Base-by-base conservation (phyloP, 2,888 invertebrate genomes). In the Eilema griseolum region DNA sequence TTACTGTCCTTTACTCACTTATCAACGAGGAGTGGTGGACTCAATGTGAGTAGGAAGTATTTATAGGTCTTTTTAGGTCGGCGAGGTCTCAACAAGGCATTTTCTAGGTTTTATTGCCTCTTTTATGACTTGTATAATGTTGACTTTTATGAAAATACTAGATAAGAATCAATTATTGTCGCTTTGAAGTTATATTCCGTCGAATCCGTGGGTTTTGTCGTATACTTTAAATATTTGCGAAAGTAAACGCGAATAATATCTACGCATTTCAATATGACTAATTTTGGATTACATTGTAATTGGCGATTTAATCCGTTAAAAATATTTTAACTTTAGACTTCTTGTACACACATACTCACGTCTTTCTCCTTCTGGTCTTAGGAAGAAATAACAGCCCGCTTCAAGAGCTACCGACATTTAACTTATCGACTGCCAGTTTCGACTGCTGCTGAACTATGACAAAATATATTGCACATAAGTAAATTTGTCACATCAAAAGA, bases 1-100 rank as follows among this genome's bases (percentile, higher is more conserved):
- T 90, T 33, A 89, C 86, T 88, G 88, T 87, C 86, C 82, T 80
- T 79, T 82, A 78, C 78, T 72, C 82, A 79, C 85, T 86, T 81
- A 83, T 82, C 81, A 77, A 78, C 77, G 74, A 79, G 77, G 66
- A 79, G 78, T 76, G 71, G 79, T 78, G 74, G 76, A 77, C 81
- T 82, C 84, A 85, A 86, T 86, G 86, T 78, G 78, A 83, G 84
- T 81, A 80, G 72, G 70, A 72, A 77, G 74, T 73, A 79, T 80
- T 81, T 72, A 77, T 76, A 78, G 69, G 66, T 76, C 74, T 76
- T 79, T 76, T 83, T 79, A 73, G 67, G 69, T 74, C 76, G 73
- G 78, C 83, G 28, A 72, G 76, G 76, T 77, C 76, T 76, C 70
- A 61, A 74, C 66, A 62, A 67, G 78, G 62, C 61, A 72, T 70